Evolutionary conservation across 2,797 vertebrate genomes (phyloP).

Genomic region (Sternarchorhynchus goeldii): DNA sequence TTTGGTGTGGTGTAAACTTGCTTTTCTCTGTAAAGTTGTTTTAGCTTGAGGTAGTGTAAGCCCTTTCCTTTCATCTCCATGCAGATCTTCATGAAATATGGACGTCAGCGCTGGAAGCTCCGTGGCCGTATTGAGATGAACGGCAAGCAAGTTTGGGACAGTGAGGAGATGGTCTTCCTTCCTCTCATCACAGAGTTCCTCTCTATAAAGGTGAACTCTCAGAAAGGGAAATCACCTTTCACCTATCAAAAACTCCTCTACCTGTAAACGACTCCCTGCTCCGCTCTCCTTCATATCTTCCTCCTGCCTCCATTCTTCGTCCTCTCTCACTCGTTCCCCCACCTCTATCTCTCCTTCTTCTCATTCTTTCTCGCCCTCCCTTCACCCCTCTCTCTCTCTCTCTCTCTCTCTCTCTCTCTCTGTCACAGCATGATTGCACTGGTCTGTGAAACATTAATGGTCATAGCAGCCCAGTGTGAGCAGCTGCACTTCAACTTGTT

Average conservation of each 20-base stretch:
- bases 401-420: not conserved
- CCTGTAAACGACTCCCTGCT: too few species aligned
- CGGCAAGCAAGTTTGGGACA: slow-evolving; percentile 95
- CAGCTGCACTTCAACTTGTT: slow-evolving; percentile 53
- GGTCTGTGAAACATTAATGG: slow-evolving; percentile 38
- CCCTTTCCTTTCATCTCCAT: not conserved
- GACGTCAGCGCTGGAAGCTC: slow-evolving; percentile 94
- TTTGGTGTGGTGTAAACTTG: not conserved
- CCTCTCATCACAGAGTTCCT: slow-evolving; percentile 93
- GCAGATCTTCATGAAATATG: slow-evolving; percentile 95
- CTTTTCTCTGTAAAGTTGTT: not conserved
- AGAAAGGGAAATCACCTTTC: not conserved
- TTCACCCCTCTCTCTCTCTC: not conserved
- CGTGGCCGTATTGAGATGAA: slow-evolving; percentile 91
- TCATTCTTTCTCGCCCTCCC: not conserved
- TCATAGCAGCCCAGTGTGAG: slow-evolving; percentile 38
- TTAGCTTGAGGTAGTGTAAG: too few species aligned
- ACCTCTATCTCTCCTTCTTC: not conserved
- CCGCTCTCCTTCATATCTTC: too few species aligned
- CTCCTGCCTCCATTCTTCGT: too few species aligned
- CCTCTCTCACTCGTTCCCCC: too few species aligned
- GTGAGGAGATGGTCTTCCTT: slow-evolving; percentile 90
- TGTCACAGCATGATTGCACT: slow-evolving; percentile 16
- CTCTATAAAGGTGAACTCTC: slow-evolving; percentile 85
- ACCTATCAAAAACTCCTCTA: too few species aligned